Base-by-base conservation (phyloP, 2,888 invertebrate species). In the Napeogenes sylphis region DNA sequence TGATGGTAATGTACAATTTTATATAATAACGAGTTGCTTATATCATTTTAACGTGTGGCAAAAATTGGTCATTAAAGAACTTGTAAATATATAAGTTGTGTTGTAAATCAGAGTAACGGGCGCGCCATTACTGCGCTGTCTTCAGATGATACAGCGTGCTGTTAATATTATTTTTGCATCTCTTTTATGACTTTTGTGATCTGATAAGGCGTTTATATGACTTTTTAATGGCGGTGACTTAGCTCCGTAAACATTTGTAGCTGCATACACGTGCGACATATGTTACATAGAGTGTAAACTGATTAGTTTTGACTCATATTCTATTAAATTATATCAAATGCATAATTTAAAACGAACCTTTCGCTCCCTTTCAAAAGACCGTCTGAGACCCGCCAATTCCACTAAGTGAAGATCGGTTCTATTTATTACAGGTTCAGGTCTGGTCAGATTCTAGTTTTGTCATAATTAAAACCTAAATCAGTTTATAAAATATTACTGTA, bases 21-120 rank as follows among this genome's bases (percentile, higher is more conserved):
- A 10, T 3, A 10, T 10, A 10, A 10, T 21, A 42, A 10, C 10
- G 8, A 42, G 3, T 54, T 51, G 30, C 33, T 61, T 55, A 56
- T 64, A 57, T 47, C 32, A 54, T 61, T 54, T 57, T 32, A 47
- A 33, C 45, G 14, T 55, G 58, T 51, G 51, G 30, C 21, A 51
- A 47, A 51, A 51, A 51, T 12, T 51, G 51, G 51, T 51, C 51
- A 51, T 51, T 51, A 51, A 51, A 30, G 30, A 8, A 30, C 51
- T 51, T 51, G 51, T 51, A 51, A 51, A 51, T 51, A 30, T 51
- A 30, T 51, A 51, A 51, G 30, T 51, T 51, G 21, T 4, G 51
- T 51, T 51, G 30, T 51, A 51, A 51, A 51, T 51, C 51, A 51
- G 51, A 51, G 51, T 51, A 51, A 51, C 51, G 51, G 51, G 10